Evolutionary conservation across 2,888 invertebrate species (phyloP).

Genomic region (Drosophila recens): DNA sequence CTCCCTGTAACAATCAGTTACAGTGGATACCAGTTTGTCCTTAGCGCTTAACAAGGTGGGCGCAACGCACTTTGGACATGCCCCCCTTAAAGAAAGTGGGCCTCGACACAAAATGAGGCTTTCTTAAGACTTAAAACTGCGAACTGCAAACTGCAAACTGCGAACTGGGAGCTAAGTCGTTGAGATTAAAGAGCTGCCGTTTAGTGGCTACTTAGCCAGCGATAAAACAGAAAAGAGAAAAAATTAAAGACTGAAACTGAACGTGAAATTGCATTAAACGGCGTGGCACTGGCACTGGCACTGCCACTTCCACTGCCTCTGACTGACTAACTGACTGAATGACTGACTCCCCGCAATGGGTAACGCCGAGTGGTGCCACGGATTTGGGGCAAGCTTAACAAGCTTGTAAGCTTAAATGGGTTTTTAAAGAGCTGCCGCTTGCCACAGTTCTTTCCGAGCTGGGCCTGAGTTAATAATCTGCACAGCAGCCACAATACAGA

Average conservation of each 20-base stretch:
- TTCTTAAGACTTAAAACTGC: constrained; percentile 29
- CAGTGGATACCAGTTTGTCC: constrained; percentile 59
- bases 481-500: constrained; percentile 56
- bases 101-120: constrained; percentile 15
- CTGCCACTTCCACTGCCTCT: neutral
- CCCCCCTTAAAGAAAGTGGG: constrained; percentile 62
- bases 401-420: constrained; percentile 76
- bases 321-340: neutral
- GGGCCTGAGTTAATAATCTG: constrained; percentile 63
- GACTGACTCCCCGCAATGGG: neutral
- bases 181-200: constrained; percentile 82
- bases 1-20: constrained; percentile 4
- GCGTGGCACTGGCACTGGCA: constrained; percentile 27
- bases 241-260: constrained; percentile 44
- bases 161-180: constrained; percentile 62
- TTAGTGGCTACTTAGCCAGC: constrained; percentile 79
- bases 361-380: constrained; percentile 32
- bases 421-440: constrained; percentile 76
- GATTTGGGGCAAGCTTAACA: constrained; percentile 80
- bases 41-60: constrained; percentile 80
- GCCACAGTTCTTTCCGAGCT: constrained; percentile 25
- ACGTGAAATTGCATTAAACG: constrained; percentile 78
- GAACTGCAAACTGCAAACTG: constrained; percentile 18
- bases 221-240: constrained; percentile 57
- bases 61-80: constrained; percentile 54